A percentile compares a stretch with the other conserved stretches of the same genome.
Evolutionary conservation across 2,113 vertebrate species (phyloP).

Genomic region (Chlorocebus sabaeus): DNA sequence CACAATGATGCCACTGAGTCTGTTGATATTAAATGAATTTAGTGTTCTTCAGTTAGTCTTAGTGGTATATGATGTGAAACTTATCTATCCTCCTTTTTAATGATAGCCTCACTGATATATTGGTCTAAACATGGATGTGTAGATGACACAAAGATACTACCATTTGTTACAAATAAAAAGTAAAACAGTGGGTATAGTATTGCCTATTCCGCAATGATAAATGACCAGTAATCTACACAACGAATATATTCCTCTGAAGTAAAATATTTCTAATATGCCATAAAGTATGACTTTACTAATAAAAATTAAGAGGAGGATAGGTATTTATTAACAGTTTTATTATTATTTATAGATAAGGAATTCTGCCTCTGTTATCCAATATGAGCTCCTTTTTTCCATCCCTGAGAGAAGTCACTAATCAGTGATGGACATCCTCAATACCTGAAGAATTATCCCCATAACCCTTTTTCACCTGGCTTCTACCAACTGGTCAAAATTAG

Average conservation of each 20-base stretch:
- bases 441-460: background rate
- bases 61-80: background rate
- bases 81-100: background rate
- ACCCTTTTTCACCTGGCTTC: background rate
- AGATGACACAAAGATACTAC: background rate
- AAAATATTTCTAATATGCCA: background rate
- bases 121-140: background rate
- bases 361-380: background rate
- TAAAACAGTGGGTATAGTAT: background rate
- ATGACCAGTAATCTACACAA: background rate
- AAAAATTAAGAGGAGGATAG: background rate
- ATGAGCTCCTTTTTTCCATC: background rate
- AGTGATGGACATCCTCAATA: background rate
- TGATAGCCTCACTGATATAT: background rate
- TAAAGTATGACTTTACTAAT: background rate
- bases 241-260: background rate
- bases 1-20: constrained; percentile 38
- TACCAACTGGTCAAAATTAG: background rate
- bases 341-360: background rate
- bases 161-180: background rate
- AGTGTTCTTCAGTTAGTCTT: background rate
- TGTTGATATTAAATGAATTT: background rate
- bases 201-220: background rate
- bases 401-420: background rate
- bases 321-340: background rate